A percentile compares a stretch with the other conserved stretches of the same genome.
Conservation (phyloP, 1,140 invertebrate genomes). For the Cydia splendana region DNA sequence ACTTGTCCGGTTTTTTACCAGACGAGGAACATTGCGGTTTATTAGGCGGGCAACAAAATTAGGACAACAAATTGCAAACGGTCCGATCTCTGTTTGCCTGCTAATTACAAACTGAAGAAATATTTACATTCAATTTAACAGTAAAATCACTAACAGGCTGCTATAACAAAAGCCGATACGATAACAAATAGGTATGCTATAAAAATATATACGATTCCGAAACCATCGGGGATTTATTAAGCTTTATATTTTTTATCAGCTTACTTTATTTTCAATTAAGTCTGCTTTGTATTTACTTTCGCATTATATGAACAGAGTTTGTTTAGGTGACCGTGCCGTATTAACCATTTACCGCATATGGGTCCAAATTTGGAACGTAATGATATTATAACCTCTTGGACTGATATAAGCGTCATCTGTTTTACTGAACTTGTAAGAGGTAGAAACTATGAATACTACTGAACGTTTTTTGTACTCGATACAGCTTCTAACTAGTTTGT, state of each 20-base stretch:
- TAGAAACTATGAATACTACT: too few relatives aligned
- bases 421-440: too few relatives aligned
- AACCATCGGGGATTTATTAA: conserved; percentile 8
- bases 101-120: conserved; percentile 45
- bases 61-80: conserved; percentile 33
- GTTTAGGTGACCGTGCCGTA: neutral
- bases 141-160: conserved; percentile 34
- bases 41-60: conserved; percentile 10
- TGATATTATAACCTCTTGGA: too few relatives aligned
- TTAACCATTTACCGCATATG: too few relatives aligned
- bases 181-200: conserved; percentile 20
- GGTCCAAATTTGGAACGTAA: too few relatives aligned
- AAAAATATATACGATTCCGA: neutral
- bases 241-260: neutral
- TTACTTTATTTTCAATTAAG: conserved; percentile 19
- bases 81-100: conserved; percentile 38
- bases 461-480: too few relatives aligned
- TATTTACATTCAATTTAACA: conserved; percentile 40
- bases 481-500: too few relatives aligned
- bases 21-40: too few relatives aligned
- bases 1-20: too few relatives aligned
- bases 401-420: too few relatives aligned
- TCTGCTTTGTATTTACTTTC: conserved; percentile 7
- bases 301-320: neutral
- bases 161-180: conserved; percentile 31